Base-by-base conservation (phyloP, 2,888 invertebrate species). In the Gymnocheta viridis region DNA sequence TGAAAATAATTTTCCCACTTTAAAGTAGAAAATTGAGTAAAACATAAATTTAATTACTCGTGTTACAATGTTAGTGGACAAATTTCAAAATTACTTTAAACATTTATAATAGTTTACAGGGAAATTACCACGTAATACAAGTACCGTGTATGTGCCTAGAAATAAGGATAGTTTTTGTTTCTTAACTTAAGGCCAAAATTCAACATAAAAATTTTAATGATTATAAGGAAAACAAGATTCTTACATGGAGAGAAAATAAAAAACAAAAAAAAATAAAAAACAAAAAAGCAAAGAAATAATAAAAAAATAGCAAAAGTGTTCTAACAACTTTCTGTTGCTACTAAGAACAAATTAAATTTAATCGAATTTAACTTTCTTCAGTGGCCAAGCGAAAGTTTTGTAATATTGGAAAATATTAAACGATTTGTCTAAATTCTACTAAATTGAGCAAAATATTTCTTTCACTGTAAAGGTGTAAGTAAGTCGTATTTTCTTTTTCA, bases 71-170 rank as follows among this genome's bases (percentile, higher is more conserved):
- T 79, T 74, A 62, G 54, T 17, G 62, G 41, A 69, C 4, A 79
- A 69, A 38, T 67, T n/a, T 47, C n/a, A 60, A 69, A 83, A 77
- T 72, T 80, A 66, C 80, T 72, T 69, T 60, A 10, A 80, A 67
- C 27, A 77, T 72, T 72, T 80, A 67, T 67, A 69, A 77, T 72
- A 69, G 62, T 41, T 84, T 69, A 67, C 35, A 72, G 22, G 72
- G 49, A 67, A 77, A 84, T 84, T 84, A 84, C 84, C 81, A 84
- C 84, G 84, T 84, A 84, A 81, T 69, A 81, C 72, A 69, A 77
- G 77, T 81, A 41, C 7, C 80, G 72, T 47, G 56, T 44, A 44
- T 49, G 66, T 60, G 44, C 27, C 44, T 47, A 10, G 29, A 62
- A 41, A 22, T 24, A 2, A 44, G 58, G 17, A 51, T 32, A 12